phyloP scores from a whole-genome alignment of 2,113 vertebrate genomes.

The Oncorhynchus mykiss region DNA sequence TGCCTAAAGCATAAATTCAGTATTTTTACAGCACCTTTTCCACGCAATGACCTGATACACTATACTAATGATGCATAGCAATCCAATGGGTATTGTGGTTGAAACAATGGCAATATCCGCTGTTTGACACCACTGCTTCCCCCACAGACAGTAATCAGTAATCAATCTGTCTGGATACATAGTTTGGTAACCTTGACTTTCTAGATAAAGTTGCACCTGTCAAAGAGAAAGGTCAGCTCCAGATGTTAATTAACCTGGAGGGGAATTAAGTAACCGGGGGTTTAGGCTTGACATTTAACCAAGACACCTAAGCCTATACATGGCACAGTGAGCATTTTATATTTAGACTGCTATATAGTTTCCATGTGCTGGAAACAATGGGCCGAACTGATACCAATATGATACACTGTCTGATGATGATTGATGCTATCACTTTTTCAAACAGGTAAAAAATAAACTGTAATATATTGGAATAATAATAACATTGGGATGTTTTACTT shows the following conservation, averaged over 20 bases:
- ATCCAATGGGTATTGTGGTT: no score
- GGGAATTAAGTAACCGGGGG: conserved; percentile 81
- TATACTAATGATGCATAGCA: no score
- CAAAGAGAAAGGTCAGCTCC: conserved; percentile 78
- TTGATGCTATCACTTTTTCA: no score
- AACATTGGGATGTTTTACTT: no score
- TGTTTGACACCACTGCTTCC: conserved; percentile 37
- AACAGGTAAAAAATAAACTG: no score
- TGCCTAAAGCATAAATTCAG: no score
- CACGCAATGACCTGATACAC: no score
- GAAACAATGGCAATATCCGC: conserved; percentile 17
- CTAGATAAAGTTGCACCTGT: conserved; percentile 81
- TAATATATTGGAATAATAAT: no score
- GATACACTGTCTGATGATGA: no score
- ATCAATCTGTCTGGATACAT: conserved; percentile 76
- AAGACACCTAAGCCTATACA: conserved; percentile 64
- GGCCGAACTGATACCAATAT: no score
- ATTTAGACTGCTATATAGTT: conserved; percentile 37
- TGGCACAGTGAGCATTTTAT: conserved; percentile 53
- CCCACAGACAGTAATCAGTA: conserved; percentile 63
- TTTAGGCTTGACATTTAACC: conserved; percentile 78
- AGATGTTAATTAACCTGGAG: conserved; percentile 88
- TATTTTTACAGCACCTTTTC: no score
- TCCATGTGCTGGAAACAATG: conserved; percentile 14
- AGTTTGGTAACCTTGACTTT: conserved; percentile 80